Conservation (phyloP, 92 coral and sea anemone genomes). For the Siderastrea radians region DNA sequence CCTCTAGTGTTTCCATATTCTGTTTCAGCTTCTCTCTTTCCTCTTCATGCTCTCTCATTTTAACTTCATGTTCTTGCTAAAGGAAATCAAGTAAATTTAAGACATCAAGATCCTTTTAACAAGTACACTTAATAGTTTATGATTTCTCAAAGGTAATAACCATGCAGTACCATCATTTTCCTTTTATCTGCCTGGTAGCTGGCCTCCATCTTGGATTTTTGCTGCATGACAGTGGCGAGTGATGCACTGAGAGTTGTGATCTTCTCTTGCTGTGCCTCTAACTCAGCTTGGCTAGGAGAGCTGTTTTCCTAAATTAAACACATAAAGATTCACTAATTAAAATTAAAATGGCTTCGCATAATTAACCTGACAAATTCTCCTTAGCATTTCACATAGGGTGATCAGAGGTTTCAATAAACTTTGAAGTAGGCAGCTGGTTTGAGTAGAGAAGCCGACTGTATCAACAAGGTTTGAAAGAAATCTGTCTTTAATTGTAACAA, state of each 20-base stretch:
- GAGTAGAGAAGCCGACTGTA: too few species aligned
- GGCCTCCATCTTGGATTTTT: constrained; percentile 95
- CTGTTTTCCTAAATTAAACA: constrained; percentile 18
- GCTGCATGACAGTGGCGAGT: constrained; percentile 96
- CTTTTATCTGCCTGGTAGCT: constrained; percentile 95
- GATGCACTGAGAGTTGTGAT: constrained; percentile 81
- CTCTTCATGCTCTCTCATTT: constrained; percentile 56
- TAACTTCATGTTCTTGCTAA: constrained; percentile 94
- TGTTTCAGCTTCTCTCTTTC: constrained; percentile 65
- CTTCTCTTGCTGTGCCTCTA: constrained; percentile 64
- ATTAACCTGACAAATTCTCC: too few species aligned
- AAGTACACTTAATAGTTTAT: too few species aligned
- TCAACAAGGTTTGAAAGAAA: too few species aligned
- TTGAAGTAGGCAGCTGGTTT: too few species aligned
- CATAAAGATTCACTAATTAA: background rate
- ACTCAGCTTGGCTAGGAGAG: constrained; percentile 20
- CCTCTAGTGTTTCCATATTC: constrained; percentile 71
- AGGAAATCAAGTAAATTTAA: background rate
- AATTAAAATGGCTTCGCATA: too few species aligned
- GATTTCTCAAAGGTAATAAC: too few species aligned
- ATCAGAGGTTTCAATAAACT: too few species aligned
- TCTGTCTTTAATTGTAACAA: too few species aligned
- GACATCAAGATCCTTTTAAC: too few species aligned
- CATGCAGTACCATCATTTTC: constrained; percentile 86
- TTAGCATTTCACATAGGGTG: too few species aligned